phyloP scores from a whole-genome alignment of 2,888 invertebrate genomes.

The Coelopa pilipes region DNA sequence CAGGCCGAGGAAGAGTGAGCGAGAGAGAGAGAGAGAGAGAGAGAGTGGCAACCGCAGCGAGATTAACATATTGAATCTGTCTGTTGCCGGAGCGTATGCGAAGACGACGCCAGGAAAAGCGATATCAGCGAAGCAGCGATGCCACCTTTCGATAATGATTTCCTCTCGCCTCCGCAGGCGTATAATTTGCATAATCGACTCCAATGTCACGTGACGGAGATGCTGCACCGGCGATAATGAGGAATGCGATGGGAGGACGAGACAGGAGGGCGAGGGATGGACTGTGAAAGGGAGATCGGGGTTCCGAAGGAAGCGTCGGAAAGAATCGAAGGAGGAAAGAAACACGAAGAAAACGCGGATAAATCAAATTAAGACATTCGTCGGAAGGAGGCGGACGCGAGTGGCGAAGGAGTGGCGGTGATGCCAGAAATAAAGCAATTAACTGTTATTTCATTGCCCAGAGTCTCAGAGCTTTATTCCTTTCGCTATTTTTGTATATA shows the following conservation, averaged over 20 bases:
- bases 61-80: conserved; percentile 20
- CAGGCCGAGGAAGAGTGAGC: too few species aligned
- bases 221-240: conserved; percentile 14
- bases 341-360: neutral
- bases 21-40: too few species aligned
- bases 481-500: neutral
- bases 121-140: neutral
- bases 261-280: too few species aligned
- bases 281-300: too few species aligned
- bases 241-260: neutral
- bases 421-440: too few species aligned
- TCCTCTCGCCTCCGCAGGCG: neutral
- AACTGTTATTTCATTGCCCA: neutral
- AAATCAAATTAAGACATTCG: too few species aligned
- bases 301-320: neutral
- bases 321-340: neutral
- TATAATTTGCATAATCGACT: conserved; percentile 24
- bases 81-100: neutral
- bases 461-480: neutral
- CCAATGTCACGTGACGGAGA: conserved; percentile 9
- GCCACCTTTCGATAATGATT: conserved; percentile 21
- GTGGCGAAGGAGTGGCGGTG: neutral
- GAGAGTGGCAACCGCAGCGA: neutral
- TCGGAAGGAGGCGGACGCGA: neutral
- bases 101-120: neutral